Evolutionary conservation across 92 coral and sea anemone genomes (phyloP).

Genomic region (Desmophyllum pertusum): DNA sequence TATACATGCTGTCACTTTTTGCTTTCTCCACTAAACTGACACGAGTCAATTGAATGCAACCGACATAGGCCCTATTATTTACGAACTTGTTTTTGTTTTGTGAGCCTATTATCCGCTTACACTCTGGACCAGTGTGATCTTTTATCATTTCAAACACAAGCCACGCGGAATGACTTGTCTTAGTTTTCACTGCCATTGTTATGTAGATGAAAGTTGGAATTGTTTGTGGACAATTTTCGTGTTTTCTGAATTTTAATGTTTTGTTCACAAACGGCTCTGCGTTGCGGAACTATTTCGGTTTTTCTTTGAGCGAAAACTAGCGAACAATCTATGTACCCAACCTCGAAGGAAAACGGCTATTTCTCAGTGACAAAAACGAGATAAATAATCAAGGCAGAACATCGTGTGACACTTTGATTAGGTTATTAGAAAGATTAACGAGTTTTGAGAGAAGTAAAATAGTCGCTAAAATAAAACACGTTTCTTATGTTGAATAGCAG

Average conservation of each 20-base stretch:
- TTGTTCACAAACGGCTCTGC: not conserved
- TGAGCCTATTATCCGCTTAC: slow-evolving; percentile 20
- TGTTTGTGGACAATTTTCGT: slow-evolving; percentile 3
- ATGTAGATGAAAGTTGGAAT: slow-evolving; percentile 17
- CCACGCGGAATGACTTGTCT: slow-evolving; percentile 37
- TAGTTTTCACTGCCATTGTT: not conserved
- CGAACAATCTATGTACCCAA: not conserved
- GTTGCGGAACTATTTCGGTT: not conserved
- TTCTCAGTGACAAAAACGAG: not conserved
- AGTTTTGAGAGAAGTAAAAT: not conserved
- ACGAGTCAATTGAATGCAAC: not conserved
- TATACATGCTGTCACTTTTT: not conserved
- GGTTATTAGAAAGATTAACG: slow-evolving; percentile 10
- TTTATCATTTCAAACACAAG: slow-evolving; percentile 31
- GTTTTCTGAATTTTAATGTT: slow-evolving; percentile 21
- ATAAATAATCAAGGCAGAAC: not conserved
- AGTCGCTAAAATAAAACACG: not conserved
- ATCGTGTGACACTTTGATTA: not conserved
- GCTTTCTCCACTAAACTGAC: not conserved
- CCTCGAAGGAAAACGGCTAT: not conserved
- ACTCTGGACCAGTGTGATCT: slow-evolving; percentile 18
- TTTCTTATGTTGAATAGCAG: not conserved
- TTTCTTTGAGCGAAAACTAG: not conserved
- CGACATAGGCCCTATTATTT: slow-evolving; percentile 15
- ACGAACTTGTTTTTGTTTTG: slow-evolving; percentile 20